A percentile compares a stretch with the other conserved stretches of the same genome.
These are phyloP conservation scores for Thripadectes ignobilis DNA, from an alignment of 2,797 vertebrate species.

Conservation along the genomic window DNA sequence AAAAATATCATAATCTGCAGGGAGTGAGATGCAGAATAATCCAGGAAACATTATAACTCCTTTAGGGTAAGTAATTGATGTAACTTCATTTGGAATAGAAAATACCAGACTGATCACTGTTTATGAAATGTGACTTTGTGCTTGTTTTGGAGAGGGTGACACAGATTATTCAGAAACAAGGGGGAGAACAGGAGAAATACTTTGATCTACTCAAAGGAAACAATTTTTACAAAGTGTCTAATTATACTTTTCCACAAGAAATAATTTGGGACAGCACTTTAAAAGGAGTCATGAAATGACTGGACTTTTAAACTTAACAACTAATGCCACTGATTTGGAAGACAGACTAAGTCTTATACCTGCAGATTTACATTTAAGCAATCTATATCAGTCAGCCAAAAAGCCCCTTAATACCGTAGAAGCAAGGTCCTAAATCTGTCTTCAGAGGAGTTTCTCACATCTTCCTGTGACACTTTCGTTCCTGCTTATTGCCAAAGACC, in stretches of 20 bases:
- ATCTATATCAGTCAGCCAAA: neutral
- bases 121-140: neutral
- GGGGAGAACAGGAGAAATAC: neutral
- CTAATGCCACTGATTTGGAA: neutral
- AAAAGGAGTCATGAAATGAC: neutral
- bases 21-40: neutral
- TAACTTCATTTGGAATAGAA: neutral
- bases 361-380: neutral
- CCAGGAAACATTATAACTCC: neutral
- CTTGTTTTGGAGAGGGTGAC: neutral
- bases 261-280: neutral
- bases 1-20: neutral
- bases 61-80: neutral
- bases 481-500: neutral
- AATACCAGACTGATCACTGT: neutral
- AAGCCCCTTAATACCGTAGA: neutral
- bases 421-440: neutral
- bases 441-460: neutral
- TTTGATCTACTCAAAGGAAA: constrained; percentile 22
- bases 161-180: neutral
- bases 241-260: constrained; percentile 38
- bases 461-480: neutral
- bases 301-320: neutral
- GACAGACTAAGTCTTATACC: neutral
- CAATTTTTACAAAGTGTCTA: neutral